Percentiles rank a stretch among this genome's conserved stretches.
Evolutionary conservation across 2,113 vertebrate genomes (phyloP).

Genomic region (cat (Felis catus)): F.catus_Fca126_mat1.0 CM031419.1:81522501-81523000

Average conservation of each 20-base stretch:
- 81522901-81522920: not conserved
- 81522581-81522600: not conserved
- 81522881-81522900: not conserved
- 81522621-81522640: not conserved
- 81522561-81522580: not conserved
- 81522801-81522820: no score
- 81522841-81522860: not conserved
- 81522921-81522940: not conserved
- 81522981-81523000: not conserved
- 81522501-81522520: not conserved
- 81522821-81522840: not conserved
- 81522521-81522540: not conserved
- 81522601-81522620: not conserved
- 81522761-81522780: not conserved
- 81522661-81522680: not conserved
- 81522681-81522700: not conserved
- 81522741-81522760: not conserved
- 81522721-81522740: not conserved
- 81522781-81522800: not conserved
- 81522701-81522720: not conserved
- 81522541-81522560: not conserved
- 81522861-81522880: not conserved
- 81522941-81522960: not conserved
- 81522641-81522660: not conserved
- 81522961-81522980: not conserved